Percentiles rank a stretch among this genome's conserved stretches.
Evolutionary conservation across 1,140 invertebrate genomes (phyloP).

Genomic region (Helicoverpa zea): DNA sequence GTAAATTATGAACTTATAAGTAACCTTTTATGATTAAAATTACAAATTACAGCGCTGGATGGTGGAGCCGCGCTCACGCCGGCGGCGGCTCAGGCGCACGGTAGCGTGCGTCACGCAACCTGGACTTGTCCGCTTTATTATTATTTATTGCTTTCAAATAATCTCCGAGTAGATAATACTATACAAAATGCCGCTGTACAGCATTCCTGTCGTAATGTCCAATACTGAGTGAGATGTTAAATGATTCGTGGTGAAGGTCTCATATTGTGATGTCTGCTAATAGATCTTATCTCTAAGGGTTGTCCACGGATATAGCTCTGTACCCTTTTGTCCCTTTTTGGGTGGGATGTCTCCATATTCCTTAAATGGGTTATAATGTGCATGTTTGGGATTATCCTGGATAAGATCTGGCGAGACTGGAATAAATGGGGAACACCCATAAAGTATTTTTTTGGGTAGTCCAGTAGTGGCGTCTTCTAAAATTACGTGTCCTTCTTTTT

Average conservation of each 20-base stretch:
- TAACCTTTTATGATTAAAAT: conserved; percentile 48
- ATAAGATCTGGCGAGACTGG: conserved; percentile 1
- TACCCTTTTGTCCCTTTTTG: neutral
- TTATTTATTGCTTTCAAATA: conserved; percentile 83
- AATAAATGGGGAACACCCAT: no score
- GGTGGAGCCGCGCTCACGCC: conserved; percentile 48
- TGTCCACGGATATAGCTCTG: neutral
- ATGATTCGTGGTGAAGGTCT: conserved; percentile 10
- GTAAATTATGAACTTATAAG: conserved; percentile 38
- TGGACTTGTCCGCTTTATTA: conserved; percentile 75
- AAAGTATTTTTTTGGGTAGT: neutral
- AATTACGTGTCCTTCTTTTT: neutral
- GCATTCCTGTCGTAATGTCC: conserved; percentile 35
- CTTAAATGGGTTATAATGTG: conserved; percentile 7
- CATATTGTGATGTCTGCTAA: conserved; percentile 30
- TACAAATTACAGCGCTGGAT: conserved; percentile 24
- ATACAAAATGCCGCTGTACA: conserved; percentile 30
- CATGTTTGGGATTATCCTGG: neutral
- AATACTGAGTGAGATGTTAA: conserved; percentile 40
- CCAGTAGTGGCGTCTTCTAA: neutral
- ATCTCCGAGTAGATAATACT: conserved; percentile 74
- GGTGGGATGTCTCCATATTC: neutral
- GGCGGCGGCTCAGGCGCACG: conserved; percentile 60
- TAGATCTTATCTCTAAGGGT: conserved; percentile 25
- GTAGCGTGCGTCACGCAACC: conserved; percentile 83